phyloP scores from a whole-genome alignment of 2,888 invertebrate species.

The Idaea dimidiata region DNA sequence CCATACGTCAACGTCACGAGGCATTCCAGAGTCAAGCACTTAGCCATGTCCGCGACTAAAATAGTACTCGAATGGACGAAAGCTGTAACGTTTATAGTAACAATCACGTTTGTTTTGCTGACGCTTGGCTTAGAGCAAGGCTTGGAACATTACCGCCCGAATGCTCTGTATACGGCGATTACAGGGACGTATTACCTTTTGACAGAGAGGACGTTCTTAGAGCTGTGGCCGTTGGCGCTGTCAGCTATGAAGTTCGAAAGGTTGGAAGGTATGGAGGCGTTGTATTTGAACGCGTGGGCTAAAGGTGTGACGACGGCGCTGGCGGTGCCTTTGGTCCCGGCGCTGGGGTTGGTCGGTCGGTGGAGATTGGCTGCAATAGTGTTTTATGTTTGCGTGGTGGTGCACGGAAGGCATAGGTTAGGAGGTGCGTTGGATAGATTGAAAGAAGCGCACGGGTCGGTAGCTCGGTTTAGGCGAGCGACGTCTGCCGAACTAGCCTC shows the following conservation, averaged over 20 bases:
- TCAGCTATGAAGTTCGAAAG: constrained; percentile 81
- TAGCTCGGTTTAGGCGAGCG: constrained; percentile 84
- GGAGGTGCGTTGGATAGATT: constrained; percentile 79
- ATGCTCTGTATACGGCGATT: constrained; percentile 82
- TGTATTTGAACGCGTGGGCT: constrained; percentile 85
- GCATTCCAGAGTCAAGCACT: constrained; percentile 86
- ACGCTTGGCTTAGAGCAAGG: constrained; percentile 89
- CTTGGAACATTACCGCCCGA: constrained; percentile 86
- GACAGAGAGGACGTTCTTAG: constrained; percentile 86
- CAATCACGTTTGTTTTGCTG: constrained; percentile 87
- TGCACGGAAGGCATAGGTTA: constrained; percentile 83
- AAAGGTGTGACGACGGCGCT: constrained; percentile 80
- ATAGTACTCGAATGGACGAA: constrained; percentile 91
- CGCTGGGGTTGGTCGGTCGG: constrained; percentile 78
- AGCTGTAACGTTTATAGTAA: constrained; percentile 89
- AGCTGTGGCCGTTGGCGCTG: constrained; percentile 82
- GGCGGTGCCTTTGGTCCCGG: constrained; percentile 80
- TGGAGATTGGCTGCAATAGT: constrained; percentile 81
- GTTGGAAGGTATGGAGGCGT: constrained; percentile 85
- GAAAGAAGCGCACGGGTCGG: constrained; percentile 80
- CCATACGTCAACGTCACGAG: constrained; percentile 87
- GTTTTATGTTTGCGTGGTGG: constrained; percentile 83
- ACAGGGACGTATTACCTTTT: constrained; percentile 86
- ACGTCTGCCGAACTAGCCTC: constrained; percentile 83
- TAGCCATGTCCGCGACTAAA: constrained; percentile 90